Conservation (phyloP, 2,113 vertebrate genomes). For the Eulemur rufifrons region DNA sequence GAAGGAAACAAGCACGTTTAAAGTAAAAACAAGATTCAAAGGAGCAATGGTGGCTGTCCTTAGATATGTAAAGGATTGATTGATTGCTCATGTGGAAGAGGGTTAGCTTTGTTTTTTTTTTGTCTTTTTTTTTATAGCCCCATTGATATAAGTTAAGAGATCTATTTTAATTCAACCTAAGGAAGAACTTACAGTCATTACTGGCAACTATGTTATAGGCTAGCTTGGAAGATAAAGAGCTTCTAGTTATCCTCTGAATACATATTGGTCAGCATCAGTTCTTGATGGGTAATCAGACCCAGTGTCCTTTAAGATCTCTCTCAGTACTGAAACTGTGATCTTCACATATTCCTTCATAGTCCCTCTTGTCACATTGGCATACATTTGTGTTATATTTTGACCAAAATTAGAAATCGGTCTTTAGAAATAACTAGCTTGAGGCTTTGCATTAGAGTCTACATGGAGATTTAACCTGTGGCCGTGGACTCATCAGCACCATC, state of each 20-base stretch:
- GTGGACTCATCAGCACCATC: not conserved
- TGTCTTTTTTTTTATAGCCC: not conserved
- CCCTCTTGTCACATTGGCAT: not conserved
- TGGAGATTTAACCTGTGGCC: not conserved
- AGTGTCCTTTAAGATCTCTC: not conserved
- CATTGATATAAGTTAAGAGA: not conserved
- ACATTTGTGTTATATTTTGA: slow-evolving; percentile 5
- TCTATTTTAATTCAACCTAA: not conserved
- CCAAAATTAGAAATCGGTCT: not conserved
- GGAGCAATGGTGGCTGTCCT: not conserved
- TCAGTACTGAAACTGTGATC: not conserved
- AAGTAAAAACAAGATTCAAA: not conserved
- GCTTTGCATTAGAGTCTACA: not conserved
- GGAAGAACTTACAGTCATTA: not conserved
- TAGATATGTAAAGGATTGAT: not conserved
- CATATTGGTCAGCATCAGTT: not conserved
- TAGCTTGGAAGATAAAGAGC: not conserved
- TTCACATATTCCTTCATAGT: not conserved
- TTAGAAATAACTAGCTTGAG: not conserved
- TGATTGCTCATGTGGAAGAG: not conserved
- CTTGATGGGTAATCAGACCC: not conserved
- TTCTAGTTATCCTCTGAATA: not conserved
- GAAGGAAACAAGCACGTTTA: not conserved
- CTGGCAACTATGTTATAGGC: not conserved
- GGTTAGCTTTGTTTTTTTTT: not conserved